These are phyloP conservation scores for Bovichtus diacanthus DNA, from an alignment of 2,797 vertebrate genomes.

Conservation along the genomic window DNA sequence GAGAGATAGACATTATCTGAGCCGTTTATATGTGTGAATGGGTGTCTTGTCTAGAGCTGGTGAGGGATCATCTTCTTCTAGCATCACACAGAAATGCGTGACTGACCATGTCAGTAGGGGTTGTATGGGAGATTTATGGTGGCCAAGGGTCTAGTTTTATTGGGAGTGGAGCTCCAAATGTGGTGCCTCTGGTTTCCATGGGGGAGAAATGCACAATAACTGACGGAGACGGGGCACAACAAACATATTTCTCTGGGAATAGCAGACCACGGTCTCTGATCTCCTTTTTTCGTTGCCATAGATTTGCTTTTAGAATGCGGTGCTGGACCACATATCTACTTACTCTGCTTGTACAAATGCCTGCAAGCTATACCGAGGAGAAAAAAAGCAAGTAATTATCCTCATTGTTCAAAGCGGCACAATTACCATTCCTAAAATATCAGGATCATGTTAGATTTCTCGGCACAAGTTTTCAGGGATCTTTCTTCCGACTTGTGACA, in stretches of 20 bases:
- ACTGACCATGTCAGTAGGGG: background rate
- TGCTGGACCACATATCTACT: slow-evolving; percentile 39
- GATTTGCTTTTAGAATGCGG: slow-evolving; percentile 52
- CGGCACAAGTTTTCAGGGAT: slow-evolving; percentile 26
- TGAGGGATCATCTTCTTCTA: background rate
- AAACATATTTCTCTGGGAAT: slow-evolving; percentile 53
- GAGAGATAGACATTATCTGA: slow-evolving; percentile 34
- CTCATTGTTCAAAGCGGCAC: slow-evolving; percentile 49
- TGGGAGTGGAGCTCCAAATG: slow-evolving; percentile 35
- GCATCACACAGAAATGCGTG: background rate
- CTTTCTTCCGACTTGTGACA: slow-evolving; percentile 16
- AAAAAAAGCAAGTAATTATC: slow-evolving; percentile 62
- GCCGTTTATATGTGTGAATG: slow-evolving; percentile 9
- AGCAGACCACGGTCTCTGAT: slow-evolving; percentile 4
- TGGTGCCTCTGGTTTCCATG: slow-evolving; percentile 63
- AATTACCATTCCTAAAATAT: slow-evolving; percentile 58
- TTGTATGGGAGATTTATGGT: slow-evolving; percentile 56
- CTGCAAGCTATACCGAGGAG: slow-evolving; percentile 43
- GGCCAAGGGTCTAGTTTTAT: slow-evolving; percentile 68
- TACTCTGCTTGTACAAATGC: slow-evolving; percentile 29
- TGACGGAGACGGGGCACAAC: slow-evolving; percentile 26
- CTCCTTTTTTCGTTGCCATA: slow-evolving; percentile 51
- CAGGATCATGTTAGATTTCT: slow-evolving; percentile 40
- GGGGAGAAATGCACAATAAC: slow-evolving; percentile 61
- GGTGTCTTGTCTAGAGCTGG: background rate